These are phyloP conservation scores for Chloroceryle amazona DNA, from an alignment of 2,797 vertebrate species.

Conservation along the genomic window DNA sequence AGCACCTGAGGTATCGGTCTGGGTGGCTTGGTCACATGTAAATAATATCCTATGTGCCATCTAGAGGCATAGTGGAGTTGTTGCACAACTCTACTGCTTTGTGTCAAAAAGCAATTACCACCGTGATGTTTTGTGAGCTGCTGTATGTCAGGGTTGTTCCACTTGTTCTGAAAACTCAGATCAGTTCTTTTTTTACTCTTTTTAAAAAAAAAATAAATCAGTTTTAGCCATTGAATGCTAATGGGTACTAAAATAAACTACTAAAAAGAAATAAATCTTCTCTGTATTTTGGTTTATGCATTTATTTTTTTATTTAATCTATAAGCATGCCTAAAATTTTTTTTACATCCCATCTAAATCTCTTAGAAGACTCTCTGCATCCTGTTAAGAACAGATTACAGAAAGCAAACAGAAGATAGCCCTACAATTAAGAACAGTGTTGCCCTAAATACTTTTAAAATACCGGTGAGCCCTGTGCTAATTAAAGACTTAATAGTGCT, in stretches of 20 bases:
- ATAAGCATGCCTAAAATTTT: background rate
- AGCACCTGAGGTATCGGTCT: background rate
- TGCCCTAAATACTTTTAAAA: background rate
- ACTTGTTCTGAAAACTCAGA: background rate
- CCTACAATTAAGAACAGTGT: background rate
- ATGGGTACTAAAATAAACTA: too few relatives aligned
- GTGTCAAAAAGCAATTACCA: background rate
- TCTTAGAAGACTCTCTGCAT: background rate
- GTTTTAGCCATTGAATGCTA: too few relatives aligned
- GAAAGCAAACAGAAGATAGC: background rate
- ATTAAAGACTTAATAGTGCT: too few relatives aligned
- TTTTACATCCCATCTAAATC: background rate
- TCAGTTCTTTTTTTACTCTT: background rate
- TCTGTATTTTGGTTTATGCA: background rate
- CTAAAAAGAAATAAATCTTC: background rate
- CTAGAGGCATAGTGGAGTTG: background rate
- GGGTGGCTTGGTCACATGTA: background rate
- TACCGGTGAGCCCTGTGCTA: too few relatives aligned
- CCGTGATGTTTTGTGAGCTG: background rate
- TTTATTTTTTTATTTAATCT: background rate
- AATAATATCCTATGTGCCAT: conserved; percentile 23
- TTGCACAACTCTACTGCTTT: background rate
- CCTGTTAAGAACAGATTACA: background rate
- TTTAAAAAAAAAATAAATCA: too few relatives aligned
- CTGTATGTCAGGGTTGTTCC: background rate